phyloP scores from a whole-genome alignment of 1,140 invertebrate species.

The Zaprionus inermis region DNA sequence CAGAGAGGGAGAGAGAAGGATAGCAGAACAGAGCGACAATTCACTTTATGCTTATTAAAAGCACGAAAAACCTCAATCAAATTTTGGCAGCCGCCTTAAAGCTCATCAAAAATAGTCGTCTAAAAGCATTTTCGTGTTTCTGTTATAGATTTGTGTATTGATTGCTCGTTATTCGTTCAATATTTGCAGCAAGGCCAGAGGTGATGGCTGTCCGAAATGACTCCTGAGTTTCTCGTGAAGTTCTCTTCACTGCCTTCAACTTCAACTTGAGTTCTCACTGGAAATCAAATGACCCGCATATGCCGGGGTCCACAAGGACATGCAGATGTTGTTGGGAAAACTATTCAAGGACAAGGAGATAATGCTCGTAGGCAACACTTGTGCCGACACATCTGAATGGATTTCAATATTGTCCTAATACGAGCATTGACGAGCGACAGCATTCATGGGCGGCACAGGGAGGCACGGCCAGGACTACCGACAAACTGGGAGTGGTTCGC shows the following conservation, averaged over 20 bases:
- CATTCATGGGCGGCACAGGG: constrained; percentile 1
- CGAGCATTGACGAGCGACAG: constrained; percentile 42
- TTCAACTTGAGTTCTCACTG: constrained; percentile 10
- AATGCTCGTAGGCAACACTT: constrained; percentile 65
- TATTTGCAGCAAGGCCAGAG: constrained; percentile 7
- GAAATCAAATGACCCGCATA: constrained; percentile 72
- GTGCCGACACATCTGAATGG: constrained; percentile 71
- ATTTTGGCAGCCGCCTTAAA: constrained; percentile 12
- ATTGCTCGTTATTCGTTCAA: constrained; percentile 43
- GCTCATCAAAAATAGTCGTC: constrained; percentile 41
- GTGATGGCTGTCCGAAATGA: neutral
- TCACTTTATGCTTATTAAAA: constrained; percentile 19
- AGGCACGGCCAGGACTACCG: constrained; percentile 21
- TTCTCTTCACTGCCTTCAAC: neutral
- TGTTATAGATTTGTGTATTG: constrained; percentile 60
- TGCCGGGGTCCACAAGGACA: constrained; percentile 29
- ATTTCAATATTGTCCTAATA: constrained; percentile 69
- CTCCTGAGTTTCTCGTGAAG: neutral
- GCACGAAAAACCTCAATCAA: neutral
- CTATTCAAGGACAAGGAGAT: constrained; percentile 59
- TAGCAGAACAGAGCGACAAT: neutral
- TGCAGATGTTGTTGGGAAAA: constrained; percentile 1
- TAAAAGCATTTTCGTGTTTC: constrained; percentile 77
- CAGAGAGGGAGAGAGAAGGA: neutral
- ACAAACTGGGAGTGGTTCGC: constrained; percentile 26